A percentile compares a stretch with the other conserved stretches of the same genome.
Evolutionary conservation across 2,888 invertebrate genomes (phyloP).

Genomic region (Mythimna lalbum): DNA sequence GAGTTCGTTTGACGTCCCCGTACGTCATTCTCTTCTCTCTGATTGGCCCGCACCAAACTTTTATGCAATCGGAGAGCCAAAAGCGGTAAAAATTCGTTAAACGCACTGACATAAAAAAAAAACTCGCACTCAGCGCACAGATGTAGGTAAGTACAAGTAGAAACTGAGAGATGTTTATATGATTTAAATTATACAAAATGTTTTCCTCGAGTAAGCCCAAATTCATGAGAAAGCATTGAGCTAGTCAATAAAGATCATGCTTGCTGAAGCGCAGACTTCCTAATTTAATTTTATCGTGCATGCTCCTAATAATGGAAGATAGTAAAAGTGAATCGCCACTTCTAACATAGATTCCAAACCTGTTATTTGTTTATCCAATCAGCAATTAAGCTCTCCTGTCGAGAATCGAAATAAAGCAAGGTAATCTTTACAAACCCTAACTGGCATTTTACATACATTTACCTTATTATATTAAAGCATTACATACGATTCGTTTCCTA

Average conservation of each 20-base stretch:
- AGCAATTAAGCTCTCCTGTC: background rate
- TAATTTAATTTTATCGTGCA: background rate
- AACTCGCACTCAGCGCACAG: too few species aligned
- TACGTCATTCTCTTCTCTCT: too few species aligned
- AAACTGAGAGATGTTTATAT: background rate
- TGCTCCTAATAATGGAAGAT: conserved; percentile 2
- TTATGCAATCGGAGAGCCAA: too few species aligned
- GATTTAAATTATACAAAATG: too few species aligned
- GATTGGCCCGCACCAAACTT: too few species aligned
- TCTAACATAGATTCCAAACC: background rate
- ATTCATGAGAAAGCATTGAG: background rate
- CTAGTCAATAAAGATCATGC: background rate
- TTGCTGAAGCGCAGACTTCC: background rate
- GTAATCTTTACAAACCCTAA: conserved; percentile 26
- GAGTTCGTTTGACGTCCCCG: too few species aligned
- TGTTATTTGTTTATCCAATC: conserved; percentile 9
- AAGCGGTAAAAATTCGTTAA: too few species aligned
- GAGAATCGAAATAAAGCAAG: conserved; percentile 24
- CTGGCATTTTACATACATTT: conserved; percentile 36
- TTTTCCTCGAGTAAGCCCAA: background rate
- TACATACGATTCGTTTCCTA: conserved; percentile 54
- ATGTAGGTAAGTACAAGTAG: background rate
- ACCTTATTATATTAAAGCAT: conserved; percentile 47
- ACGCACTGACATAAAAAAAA: too few species aligned
- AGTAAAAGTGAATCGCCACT: conserved; percentile 2